phyloP scores from a whole-genome alignment of 2,888 invertebrate species.

The Spodoptera littoralis region DNA sequence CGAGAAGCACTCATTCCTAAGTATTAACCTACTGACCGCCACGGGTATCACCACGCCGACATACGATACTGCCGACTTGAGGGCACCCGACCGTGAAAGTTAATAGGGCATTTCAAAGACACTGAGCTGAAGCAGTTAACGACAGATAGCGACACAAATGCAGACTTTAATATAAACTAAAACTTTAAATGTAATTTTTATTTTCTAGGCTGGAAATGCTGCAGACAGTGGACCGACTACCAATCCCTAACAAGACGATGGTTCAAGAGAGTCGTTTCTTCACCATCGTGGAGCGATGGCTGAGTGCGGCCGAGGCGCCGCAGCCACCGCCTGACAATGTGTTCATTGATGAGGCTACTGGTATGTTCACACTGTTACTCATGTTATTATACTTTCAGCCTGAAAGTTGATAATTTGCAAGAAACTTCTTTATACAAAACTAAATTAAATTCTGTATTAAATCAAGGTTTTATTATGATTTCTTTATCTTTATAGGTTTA shows the following conservation, averaged over 20 bases:
- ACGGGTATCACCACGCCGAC: too few relatives aligned
- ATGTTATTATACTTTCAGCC: neutral
- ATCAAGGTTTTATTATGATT: too few relatives aligned
- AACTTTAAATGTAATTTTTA: neutral
- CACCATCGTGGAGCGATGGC: conserved; percentile 95
- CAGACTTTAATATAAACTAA: too few relatives aligned
- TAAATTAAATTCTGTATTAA: too few relatives aligned
- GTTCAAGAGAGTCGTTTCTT: conserved; percentile 97
- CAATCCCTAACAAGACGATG: conserved; percentile 97
- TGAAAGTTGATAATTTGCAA: neutral
- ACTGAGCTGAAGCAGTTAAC: too few relatives aligned
- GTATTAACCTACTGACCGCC: too few relatives aligned
- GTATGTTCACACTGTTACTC: conserved; percentile 54
- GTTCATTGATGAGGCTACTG: conserved; percentile 82
- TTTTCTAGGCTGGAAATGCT: conserved; percentile 91
- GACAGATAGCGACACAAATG: too few relatives aligned
- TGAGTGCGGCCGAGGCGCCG: conserved; percentile 80
- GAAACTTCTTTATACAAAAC: too few relatives aligned
- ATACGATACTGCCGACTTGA: too few relatives aligned
- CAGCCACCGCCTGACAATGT: conserved; percentile 59
- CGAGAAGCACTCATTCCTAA: too few relatives aligned
- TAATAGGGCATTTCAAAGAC: too few relatives aligned
- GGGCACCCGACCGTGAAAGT: too few relatives aligned
- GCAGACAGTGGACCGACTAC: conserved; percentile 94
- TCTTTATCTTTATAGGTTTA: conserved; percentile 68